Base-by-base conservation (phyloP, 2,797 vertebrate genomes). In the Clarias platycephalus region DNA sequence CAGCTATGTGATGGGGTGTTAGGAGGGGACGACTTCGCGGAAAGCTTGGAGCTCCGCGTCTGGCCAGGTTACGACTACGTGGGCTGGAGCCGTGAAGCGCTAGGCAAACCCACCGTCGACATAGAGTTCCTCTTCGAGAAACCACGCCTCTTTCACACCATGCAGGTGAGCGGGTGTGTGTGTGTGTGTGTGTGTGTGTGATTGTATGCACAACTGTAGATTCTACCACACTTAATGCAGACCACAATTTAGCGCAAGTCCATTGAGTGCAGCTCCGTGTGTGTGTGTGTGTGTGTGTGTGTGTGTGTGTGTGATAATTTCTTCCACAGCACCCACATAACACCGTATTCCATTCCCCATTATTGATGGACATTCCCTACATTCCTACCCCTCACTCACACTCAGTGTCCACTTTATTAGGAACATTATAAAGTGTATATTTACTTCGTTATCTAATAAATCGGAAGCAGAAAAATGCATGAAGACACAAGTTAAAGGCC, bases 11-110 rank as follows among this genome's bases (percentile, higher is more conserved):
- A 98, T 0, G 97, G 97, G 0, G 96, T 97, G 80, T 90, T 98
- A 81, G 97, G 97, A 1, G 93, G 96, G 83, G 96, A 99, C 2
- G 97, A 99, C 92, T 98, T 99, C 83, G 86, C 91, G 49, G 87
- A 96, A 88, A 96, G 93, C 24, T 97, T 95, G 60, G 97, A 98
- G 92, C 93, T 97, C n/a, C 93, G 94, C 22, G 96, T 98, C n/a
- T 97, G 96, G 97, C 96, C 97, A 0, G 97, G 97, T 13, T 99
- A 98, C 0, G 97, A 99, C 91, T 99, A 98, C 7, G 93, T 99
- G 80, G 97, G 97, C 34, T 99, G 97, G 97, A 95, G 89, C 81
- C 94, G 95, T 0, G 94, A 95, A 15, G 93, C 94, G 1, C 95
- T 96, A 0, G 95, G 95, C 62, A 89, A 90, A 0, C 93, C 94